These are phyloP conservation scores for Drosophila basisetae DNA, from an alignment of 2,888 invertebrate genomes.

Conservation along the genomic window DNA sequence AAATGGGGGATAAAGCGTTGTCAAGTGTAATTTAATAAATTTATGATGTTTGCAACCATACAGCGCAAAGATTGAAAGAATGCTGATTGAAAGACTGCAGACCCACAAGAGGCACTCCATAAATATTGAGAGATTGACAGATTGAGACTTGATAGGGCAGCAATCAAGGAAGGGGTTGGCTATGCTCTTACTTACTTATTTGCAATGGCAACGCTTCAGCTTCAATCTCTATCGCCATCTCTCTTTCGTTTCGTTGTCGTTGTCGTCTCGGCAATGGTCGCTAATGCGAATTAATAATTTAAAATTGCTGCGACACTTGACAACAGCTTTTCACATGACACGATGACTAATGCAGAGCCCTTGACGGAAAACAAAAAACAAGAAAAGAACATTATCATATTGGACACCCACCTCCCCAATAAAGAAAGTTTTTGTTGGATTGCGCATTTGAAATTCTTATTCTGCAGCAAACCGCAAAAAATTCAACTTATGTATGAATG, in stretches of 20 bases:
- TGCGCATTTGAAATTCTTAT: conserved; percentile 14
- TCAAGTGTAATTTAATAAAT: conserved; percentile 73
- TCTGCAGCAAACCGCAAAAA: conserved; percentile 21
- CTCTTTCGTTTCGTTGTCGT: neutral
- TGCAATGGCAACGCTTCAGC: conserved; percentile 47
- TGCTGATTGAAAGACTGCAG: conserved; percentile 6
- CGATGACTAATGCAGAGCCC: conserved; percentile 43
- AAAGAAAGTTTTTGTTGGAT: conserved; percentile 23
- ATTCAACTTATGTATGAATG: neutral
- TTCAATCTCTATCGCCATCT: neutral
- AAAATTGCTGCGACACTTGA: conserved; percentile 55
- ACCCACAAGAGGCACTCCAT: conserved; percentile 12
- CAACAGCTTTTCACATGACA: conserved; percentile 36
- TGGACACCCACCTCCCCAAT: neutral
- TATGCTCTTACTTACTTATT: conserved; percentile 32
- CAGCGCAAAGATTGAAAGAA: conserved; percentile 46
- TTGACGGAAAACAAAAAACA: conserved; percentile 11
- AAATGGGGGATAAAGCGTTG: neutral
- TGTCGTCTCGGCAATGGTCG: conserved; percentile 55
- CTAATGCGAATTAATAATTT: conserved; percentile 71
- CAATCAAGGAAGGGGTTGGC: conserved; percentile 1
- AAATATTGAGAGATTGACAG: conserved; percentile 13
- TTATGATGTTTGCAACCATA: conserved; percentile 65
- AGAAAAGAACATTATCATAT: conserved; percentile 12
- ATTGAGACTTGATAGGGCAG: conserved; percentile 21